Percentiles rank a stretch among this genome's conserved stretches.
phyloP scores from a whole-genome alignment of 2,797 vertebrate species.

The Sebastolobus altivelis region DNA sequence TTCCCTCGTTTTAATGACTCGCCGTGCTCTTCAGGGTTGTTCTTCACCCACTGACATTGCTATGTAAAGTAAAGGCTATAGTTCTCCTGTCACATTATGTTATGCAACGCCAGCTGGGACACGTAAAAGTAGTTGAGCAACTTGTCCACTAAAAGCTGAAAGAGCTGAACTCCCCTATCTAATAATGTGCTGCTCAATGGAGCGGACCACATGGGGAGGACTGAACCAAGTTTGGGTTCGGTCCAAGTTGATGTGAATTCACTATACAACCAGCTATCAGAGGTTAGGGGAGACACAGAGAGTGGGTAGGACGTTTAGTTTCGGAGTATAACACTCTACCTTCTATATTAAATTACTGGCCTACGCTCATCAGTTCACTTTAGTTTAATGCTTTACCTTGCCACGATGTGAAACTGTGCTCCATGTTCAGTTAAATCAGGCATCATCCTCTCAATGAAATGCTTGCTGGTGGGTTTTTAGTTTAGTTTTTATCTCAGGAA shows the following conservation, averaged over 20 bases:
- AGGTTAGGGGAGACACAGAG: neutral
- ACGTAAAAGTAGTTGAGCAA: conserved; percentile 27
- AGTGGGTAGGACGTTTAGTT: neutral
- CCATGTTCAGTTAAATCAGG: neutral
- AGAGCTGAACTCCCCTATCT: conserved; percentile 43
- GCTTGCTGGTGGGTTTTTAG: neutral
- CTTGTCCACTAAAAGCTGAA: conserved; percentile 36
- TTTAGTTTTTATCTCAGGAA: neutral
- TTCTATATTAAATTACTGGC: neutral
- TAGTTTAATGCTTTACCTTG: neutral
- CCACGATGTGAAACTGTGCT: neutral
- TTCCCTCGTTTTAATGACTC: conserved; percentile 15
- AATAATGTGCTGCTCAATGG: conserved; percentile 38
- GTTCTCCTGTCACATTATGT: conserved; percentile 14
- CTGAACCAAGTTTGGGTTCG: conserved; percentile 22
- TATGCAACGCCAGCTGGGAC: neutral
- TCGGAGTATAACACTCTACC: neutral
- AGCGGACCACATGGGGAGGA: conserved; percentile 15
- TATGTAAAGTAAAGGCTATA: conserved; percentile 14
- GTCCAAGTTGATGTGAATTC: neutral
- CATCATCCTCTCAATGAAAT: neutral
- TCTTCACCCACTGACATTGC: neutral
- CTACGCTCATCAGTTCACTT: neutral
- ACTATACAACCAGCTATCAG: neutral
- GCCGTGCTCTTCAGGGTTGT: neutral